phyloP scores from a whole-genome alignment of 2,888 invertebrate species.

The Gibbula magus region DNA sequence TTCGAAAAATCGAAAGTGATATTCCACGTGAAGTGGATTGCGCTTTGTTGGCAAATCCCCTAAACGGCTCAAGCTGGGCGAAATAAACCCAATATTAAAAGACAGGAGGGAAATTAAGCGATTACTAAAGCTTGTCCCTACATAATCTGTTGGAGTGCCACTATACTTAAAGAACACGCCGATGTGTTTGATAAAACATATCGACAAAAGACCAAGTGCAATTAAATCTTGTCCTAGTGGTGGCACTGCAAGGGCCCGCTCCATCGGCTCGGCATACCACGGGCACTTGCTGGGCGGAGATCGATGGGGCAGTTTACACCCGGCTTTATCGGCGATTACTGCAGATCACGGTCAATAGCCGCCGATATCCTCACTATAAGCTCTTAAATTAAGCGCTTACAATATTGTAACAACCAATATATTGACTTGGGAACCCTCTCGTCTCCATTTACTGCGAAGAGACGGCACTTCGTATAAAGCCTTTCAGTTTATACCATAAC shows the following conservation, averaged over 20 bases:
- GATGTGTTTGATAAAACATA: conserved; percentile 20
- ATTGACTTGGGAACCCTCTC: background rate
- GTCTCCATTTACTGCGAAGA: background rate
- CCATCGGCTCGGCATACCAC: background rate
- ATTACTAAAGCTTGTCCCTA: conserved; percentile 12
- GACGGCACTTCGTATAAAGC: background rate
- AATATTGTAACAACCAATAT: conserved; percentile 26
- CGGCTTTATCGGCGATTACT: conserved; percentile 4
- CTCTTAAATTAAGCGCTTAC: conserved; percentile 27
- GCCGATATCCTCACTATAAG: conserved; percentile 20
- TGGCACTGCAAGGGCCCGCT: background rate
- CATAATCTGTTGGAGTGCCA: conserved; percentile 24
- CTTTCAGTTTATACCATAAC: background rate
- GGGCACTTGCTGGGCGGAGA: background rate
- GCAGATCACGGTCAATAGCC: conserved; percentile 1
- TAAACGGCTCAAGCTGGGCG: conserved; percentile 16
- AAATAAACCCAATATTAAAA: conserved; percentile 23
- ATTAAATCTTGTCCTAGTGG: background rate
- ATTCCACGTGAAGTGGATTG: conserved; percentile 16
- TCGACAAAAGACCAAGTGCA: conserved; percentile 23
- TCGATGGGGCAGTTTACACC: background rate
- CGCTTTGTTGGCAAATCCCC: conserved; percentile 9
- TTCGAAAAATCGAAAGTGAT: conserved; percentile 14
- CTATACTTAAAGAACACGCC: conserved; percentile 25
- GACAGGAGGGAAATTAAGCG: conserved; percentile 21